A percentile compares a stretch with the other conserved stretches of the same genome.
Evolutionary conservation across 2,888 invertebrate genomes (phyloP).

Genomic region (Prenolepis imparis): DNA sequence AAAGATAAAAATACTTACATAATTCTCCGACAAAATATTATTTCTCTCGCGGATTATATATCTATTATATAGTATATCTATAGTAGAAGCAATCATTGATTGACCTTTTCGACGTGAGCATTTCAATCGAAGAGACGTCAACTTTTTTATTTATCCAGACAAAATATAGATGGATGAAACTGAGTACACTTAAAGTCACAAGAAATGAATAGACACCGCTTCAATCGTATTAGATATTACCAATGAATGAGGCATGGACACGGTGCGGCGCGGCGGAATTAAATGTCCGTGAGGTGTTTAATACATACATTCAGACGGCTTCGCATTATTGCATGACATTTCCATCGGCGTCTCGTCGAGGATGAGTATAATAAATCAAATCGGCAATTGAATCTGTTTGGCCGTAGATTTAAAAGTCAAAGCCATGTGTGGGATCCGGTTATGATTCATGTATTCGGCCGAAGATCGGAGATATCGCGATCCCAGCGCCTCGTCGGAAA

Average conservation of each 20-base stretch:
- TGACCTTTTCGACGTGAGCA: conserved; percentile 46
- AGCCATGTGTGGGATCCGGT: conserved; percentile 39
- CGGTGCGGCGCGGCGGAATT: conserved; percentile 11
- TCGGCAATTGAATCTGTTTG: conserved; percentile 48
- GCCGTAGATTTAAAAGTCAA: conserved; percentile 46
- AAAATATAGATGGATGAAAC: neutral
- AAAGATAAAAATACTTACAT: conserved; percentile 15
- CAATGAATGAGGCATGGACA: conserved; percentile 19
- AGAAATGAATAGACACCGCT: neutral
- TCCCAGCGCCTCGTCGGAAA: conserved; percentile 28
- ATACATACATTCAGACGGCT: conserved; percentile 10
- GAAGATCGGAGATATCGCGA: conserved; percentile 40
- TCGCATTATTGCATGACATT: conserved; percentile 44
- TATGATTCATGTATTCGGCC: conserved; percentile 53
- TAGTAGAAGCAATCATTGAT: neutral
- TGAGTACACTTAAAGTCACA: neutral
- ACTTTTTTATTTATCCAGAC: neutral
- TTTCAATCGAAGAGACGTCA: conserved; percentile 37
- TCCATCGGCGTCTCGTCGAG: conserved; percentile 45
- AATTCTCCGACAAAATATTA: neutral
- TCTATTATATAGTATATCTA: neutral
- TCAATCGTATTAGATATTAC: conserved; percentile 33
- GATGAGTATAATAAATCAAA: conserved; percentile 53
- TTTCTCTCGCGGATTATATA: neutral
- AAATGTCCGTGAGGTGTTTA: conserved; percentile 16